Conservation (phyloP, 2,888 invertebrate species). For the Leptodirus hochenwartii region DNA sequence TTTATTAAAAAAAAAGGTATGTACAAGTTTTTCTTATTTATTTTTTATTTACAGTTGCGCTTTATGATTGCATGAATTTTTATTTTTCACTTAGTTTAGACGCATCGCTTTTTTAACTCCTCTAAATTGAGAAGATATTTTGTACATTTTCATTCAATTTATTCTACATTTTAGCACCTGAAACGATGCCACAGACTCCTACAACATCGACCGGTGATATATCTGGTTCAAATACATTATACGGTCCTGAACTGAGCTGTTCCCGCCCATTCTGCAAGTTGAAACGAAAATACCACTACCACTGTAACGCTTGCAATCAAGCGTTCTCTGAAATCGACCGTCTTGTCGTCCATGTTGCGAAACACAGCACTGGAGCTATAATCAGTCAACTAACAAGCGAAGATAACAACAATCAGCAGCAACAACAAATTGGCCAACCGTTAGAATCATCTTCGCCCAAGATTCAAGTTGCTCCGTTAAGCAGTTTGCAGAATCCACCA, state of each 20-base stretch:
- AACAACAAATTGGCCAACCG: slow-evolving; percentile 18
- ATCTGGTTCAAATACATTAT: slow-evolving; percentile 30
- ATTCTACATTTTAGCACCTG: too few relatives aligned
- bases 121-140: too few relatives aligned
- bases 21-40: too few relatives aligned
- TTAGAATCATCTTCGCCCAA: slow-evolving; percentile 20
- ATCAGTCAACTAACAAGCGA: slow-evolving; percentile 26
- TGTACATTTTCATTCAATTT: too few relatives aligned
- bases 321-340: slow-evolving; percentile 56
- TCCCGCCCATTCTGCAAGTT: slow-evolving; percentile 64
- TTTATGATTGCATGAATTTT: too few relatives aligned
- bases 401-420: slow-evolving; percentile 20
- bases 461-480: slow-evolving; percentile 26
- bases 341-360: slow-evolving; percentile 48
- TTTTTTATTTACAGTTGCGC: too few relatives aligned
- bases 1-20: too few relatives aligned
- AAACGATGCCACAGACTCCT: too few relatives aligned
- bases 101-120: too few relatives aligned
- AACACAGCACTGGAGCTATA: slow-evolving; percentile 44
- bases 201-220: slow-evolving; percentile 10
- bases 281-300: slow-evolving; percentile 59
- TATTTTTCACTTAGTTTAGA: too few relatives aligned
- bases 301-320: slow-evolving; percentile 63
- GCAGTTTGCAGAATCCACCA: slow-evolving; percentile 21
- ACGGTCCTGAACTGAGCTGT: slow-evolving; percentile 47